Percentiles rank a stretch among this genome's conserved stretches.
phyloP scores from a whole-genome alignment of 2,113 vertebrate species.

The Prochilodus magdalenae region DNA sequence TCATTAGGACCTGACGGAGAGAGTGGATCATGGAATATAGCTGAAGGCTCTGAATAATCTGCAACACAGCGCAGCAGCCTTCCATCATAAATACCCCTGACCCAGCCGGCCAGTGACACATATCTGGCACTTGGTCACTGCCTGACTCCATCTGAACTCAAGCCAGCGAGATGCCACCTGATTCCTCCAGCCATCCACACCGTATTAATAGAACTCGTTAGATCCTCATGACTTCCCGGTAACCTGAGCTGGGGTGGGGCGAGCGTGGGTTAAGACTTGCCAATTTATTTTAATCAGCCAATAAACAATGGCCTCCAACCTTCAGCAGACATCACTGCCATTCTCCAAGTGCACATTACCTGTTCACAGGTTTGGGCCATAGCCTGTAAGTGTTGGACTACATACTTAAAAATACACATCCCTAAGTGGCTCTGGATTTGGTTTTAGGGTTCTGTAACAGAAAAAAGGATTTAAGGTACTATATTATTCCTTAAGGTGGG shows the following conservation, averaged over 20 bases:
- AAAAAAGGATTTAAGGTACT: no score
- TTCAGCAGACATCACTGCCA: background rate
- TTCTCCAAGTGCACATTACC: background rate
- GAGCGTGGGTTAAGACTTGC: background rate
- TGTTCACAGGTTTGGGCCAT: background rate
- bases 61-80: background rate
- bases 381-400: background rate
- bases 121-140: conserved; percentile 40
- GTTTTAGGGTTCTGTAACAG: no score
- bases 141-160: conserved; percentile 34
- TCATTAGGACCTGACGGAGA: background rate
- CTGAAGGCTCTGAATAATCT: background rate
- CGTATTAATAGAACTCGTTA: conserved; percentile 64
- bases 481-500: no score
- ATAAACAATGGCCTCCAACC: conserved; percentile 45
- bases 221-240: conserved; percentile 49
- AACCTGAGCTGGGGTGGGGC: conserved; percentile 47
- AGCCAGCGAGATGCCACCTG: conserved; percentile 56
- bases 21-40: background rate
- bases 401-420: background rate
- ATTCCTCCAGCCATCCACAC: conserved; percentile 53
- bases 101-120: conserved; percentile 25
- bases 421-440: background rate
- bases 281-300: conserved; percentile 59
- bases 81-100: conserved; percentile 30